Conservation (phyloP, 2,797 vertebrate genomes). For the Siniperca undulata region DNA sequence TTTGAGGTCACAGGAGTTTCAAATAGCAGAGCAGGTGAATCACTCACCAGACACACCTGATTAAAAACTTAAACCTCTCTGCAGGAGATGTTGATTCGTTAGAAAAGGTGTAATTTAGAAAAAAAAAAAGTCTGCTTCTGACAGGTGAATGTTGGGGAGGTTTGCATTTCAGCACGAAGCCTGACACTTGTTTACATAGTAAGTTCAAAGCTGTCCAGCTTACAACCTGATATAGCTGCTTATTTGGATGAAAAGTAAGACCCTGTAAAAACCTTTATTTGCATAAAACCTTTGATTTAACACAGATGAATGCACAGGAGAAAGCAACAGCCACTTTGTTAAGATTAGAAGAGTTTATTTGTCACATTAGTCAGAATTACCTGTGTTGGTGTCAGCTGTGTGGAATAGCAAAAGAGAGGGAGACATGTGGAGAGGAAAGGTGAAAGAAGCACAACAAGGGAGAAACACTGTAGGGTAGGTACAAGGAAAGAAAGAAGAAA, state of each 20-base stretch:
- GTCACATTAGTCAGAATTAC: constrained; percentile 89
- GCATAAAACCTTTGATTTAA: constrained; percentile 88
- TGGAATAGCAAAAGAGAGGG: constrained; percentile 31
- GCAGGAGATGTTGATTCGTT: constrained; percentile 56
- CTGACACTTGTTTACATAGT: constrained; percentile 86
- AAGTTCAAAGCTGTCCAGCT: constrained; percentile 84
- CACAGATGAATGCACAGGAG: constrained; percentile 77
- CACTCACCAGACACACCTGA: constrained; percentile 75
- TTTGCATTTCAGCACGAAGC: constrained; percentile 68
- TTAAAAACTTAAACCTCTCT: constrained; percentile 72
- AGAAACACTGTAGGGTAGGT: constrained; percentile 21
- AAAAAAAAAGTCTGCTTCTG: constrained; percentile 57
- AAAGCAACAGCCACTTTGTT: constrained; percentile 80
- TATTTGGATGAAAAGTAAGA: constrained; percentile 79
- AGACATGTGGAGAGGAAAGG: constrained; percentile 50
- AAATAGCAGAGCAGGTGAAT: constrained; percentile 75
- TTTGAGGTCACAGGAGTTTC: constrained; percentile 80
- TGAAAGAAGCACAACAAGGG: constrained; percentile 40
- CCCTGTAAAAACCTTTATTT: constrained; percentile 76
- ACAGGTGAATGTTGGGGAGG: constrained; percentile 65
- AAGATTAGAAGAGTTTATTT: constrained; percentile 88
- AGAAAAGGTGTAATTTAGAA: constrained; percentile 62
- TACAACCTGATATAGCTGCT: constrained; percentile 76
- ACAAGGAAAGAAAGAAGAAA: constrained; percentile 27
- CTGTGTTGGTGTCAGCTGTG: constrained; percentile 79